These are phyloP conservation scores for Macroramphosus scolopax DNA, from an alignment of 2,797 vertebrate species.

Conservation along the genomic window DNA sequence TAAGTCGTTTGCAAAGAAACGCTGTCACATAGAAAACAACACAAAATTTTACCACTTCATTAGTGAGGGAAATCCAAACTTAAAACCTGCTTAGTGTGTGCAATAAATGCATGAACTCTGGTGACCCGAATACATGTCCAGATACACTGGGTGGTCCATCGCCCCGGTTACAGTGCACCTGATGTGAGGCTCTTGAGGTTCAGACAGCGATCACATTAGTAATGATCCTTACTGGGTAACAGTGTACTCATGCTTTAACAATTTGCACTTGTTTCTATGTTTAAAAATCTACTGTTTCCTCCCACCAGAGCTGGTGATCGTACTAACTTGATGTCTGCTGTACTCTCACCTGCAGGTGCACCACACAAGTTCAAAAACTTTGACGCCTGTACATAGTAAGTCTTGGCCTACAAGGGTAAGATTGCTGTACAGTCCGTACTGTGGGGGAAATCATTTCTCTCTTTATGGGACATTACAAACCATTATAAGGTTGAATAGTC, in stretches of 20 bases:
- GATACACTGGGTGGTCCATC: conserved; percentile 11
- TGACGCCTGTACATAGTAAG: too few relatives aligned
- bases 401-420: too few relatives aligned
- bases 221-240: conserved; percentile 46
- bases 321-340: too few relatives aligned
- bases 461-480: conserved; percentile 51
- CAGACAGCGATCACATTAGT: conserved; percentile 38
- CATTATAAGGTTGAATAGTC: conserved; percentile 51
- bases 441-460: conserved; percentile 35
- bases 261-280: neutral
- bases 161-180: conserved; percentile 49
- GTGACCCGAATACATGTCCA: conserved; percentile 42
- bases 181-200: conserved; percentile 35
- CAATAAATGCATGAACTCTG: conserved; percentile 34
- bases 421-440: too few relatives aligned
- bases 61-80: conserved; percentile 37
- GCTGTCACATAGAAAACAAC: conserved; percentile 61
- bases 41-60: conserved; percentile 53
- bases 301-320: too few relatives aligned
- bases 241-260: conserved; percentile 68
- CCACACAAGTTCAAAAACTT: too few relatives aligned
- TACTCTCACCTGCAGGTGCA: too few relatives aligned
- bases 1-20: conserved; percentile 60
- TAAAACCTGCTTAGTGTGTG: conserved; percentile 29
- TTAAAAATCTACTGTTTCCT: neutral